These are phyloP conservation scores for Alcis repandata DNA, from an alignment of 2,888 invertebrate species.

Conservation along the genomic window DNA sequence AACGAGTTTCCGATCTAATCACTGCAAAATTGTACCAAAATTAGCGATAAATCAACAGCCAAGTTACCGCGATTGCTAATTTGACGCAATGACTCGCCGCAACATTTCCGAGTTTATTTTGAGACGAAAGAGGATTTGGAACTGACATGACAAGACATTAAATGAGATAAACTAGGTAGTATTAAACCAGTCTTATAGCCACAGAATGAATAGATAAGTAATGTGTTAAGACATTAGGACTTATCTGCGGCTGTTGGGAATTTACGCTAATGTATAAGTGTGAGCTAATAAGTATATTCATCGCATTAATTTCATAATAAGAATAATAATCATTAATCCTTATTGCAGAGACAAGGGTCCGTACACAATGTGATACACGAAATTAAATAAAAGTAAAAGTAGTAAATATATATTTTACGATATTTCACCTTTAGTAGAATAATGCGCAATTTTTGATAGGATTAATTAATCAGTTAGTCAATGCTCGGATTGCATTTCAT, in stretches of 20 bases:
- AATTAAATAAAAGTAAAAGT: no score
- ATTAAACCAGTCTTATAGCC: conserved; percentile 7
- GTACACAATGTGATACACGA: no score
- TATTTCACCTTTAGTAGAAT: no score
- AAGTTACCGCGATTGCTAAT: not conserved
- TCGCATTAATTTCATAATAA: no score
- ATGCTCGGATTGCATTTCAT: no score
- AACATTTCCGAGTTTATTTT: conserved; percentile 4
- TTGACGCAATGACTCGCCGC: conserved; percentile 27
- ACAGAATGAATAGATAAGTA: conserved; percentile 1
- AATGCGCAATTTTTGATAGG: no score
- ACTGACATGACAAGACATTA: conserved; percentile 11
- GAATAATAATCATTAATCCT: no score
- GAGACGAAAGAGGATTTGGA: not conserved
- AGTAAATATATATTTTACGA: no score
- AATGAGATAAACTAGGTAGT: conserved; percentile 11
- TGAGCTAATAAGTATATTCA: not conserved
- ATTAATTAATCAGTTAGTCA: no score
- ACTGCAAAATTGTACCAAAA: conserved; percentile 28
- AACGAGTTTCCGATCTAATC: conserved; percentile 30
- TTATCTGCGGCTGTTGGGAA: conserved; percentile 9
- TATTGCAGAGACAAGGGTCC: no score
- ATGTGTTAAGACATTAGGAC: conserved; percentile 4
- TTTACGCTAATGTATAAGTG: not conserved
- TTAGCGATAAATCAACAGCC: conserved; percentile 13